Evolutionary conservation across 2,113 vertebrate species (phyloP).

Genomic region (Mirounga angustirostris): DNA sequence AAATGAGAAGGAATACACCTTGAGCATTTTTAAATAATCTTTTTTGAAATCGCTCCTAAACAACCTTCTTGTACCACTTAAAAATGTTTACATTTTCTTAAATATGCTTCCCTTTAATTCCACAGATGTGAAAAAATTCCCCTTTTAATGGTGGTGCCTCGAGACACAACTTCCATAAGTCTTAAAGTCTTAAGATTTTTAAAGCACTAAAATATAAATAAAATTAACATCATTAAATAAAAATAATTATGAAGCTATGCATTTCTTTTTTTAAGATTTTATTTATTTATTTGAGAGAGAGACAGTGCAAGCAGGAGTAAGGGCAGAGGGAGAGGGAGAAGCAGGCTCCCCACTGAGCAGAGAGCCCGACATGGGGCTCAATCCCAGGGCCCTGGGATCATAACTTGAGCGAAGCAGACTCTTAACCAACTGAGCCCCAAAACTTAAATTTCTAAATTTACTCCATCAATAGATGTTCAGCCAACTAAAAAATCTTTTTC

Average conservation of each 20-base stretch:
- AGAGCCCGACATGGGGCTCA: rapidly evolving
- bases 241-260: conserved; percentile 30
- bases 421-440: background rate
- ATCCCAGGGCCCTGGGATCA: background rate
- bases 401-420: background rate
- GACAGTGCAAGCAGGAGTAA: background rate
- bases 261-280: conserved; percentile 3
- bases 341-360: background rate
- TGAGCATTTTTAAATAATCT: conserved; percentile 24
- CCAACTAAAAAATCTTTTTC: background rate
- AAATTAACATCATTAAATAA: conserved; percentile 47
- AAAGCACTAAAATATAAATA: conserved; percentile 55
- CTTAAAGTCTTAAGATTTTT: conserved; percentile 41
- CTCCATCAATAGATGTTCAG: background rate
- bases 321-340: background rate
- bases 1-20: background rate
- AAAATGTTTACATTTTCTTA: conserved; percentile 39
- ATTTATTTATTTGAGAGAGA: background rate
- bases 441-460: background rate
- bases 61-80: background rate
- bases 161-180: background rate
- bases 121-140: background rate
- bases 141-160: background rate
- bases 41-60: conserved; percentile 37
- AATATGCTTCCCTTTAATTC: conserved; percentile 14